Base-by-base conservation (phyloP, 1,140 invertebrate species). In the Drosophila subpulchrella region DNA sequence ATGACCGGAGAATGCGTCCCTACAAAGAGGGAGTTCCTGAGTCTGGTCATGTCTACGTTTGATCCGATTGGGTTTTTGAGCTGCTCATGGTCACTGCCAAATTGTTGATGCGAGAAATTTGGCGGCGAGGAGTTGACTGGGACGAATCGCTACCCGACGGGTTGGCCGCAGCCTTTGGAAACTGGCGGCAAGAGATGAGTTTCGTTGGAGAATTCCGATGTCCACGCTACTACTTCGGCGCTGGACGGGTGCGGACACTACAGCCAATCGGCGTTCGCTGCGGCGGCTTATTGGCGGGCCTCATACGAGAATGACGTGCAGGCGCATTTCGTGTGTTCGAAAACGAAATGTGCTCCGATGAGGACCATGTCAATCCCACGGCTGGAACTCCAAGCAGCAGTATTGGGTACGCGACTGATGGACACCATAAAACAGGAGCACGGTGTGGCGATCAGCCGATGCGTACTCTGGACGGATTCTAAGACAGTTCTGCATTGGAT, bases 331-430 rank as follows among this genome's bases (percentile, higher is more conserved):
- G 15, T 74, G 8, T 48, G 46, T 46, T 63, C 75, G 11, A 93
- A 93, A 66, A 66, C 86, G 10, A 76, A 85, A 57, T 92, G 93
- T 2, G 77, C 93, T 0, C 92, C 93, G 11, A 20, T 92, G 6
- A 91, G 90, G 58, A 44, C 59, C 0, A 46, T 91, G 17, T 90
- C 91, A 0, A 91, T 93, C 20, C 92, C 93, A 0, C 67, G 92
- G 24, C 59, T 93, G 1, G 78, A 92, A 57, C 93, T 91, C 20
- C 20, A 7, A 92, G n/a, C n/a, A n/a, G n/a, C 93, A 0, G 51
- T 93, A 1, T 44, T 93, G n/a, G 91, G 83, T 3, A 75, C 72
- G 2, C 66, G 86, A 27, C 13, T 93, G 12, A 75, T 77, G 15
- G 27, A 55, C 27, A 47, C 46, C 6, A 42, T 58, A 10, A 57